Percentiles rank a stretch among this genome's conserved stretches.
Conservation (phyloP, 1,140 invertebrate species). For the Apis laboriosa region DNA sequence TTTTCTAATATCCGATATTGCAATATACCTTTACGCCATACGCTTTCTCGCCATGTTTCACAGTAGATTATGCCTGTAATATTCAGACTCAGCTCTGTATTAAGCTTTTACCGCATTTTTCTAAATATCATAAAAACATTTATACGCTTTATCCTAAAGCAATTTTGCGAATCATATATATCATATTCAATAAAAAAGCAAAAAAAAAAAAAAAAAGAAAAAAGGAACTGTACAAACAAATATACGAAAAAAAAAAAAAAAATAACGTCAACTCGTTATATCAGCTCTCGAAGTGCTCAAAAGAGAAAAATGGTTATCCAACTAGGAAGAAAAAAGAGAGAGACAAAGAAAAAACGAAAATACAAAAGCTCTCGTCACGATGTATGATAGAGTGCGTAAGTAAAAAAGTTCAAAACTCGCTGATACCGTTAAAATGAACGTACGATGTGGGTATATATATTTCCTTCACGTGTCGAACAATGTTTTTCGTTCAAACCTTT, state of each 20-base stretch:
- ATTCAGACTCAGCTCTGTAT: no score
- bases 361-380: neutral
- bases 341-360: neutral
- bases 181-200: neutral
- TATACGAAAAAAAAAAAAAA: neutral
- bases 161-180: neutral
- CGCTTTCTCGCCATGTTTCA: no score
- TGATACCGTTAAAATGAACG: neutral
- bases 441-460: neutral
- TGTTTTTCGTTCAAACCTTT: constrained; percentile 47
- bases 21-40: no score
- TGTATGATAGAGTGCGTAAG: neutral
- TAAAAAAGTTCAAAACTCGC: neutral
- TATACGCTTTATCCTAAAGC: neutral
- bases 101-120: no score
- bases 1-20: no score
- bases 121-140: no score
- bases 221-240: neutral
- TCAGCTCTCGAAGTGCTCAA: neutral
- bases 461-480: neutral
- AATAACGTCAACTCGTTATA: neutral
- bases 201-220: neutral
- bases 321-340: neutral
- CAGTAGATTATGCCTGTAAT: no score
- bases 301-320: constrained; percentile 3